These are phyloP conservation scores for Augochlorella aurata DNA, from an alignment of 2,888 invertebrate genomes.

Conservation along the genomic window DNA sequence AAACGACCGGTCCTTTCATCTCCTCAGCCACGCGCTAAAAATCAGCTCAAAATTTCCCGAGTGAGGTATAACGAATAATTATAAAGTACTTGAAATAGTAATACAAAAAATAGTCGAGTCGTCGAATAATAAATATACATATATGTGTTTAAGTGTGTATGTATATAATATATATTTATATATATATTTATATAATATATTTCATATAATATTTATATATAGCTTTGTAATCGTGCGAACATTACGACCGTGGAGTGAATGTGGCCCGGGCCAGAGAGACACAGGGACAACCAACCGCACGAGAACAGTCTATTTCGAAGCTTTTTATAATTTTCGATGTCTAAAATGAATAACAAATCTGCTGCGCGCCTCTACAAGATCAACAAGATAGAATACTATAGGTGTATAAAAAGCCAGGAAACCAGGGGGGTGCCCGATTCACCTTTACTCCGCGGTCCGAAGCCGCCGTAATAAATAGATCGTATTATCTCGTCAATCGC, in stretches of 20 bases:
- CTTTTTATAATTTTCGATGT: not conserved
- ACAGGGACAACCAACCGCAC: not conserved
- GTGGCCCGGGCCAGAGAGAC: conserved; percentile 56
- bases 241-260: conserved; percentile 67
- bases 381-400: not conserved
- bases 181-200: conserved; percentile 38
- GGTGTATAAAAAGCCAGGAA: conserved; percentile 18
- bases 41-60: conserved; percentile 77
- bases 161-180: conserved; percentile 35
- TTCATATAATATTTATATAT: conserved; percentile 52
- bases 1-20: conserved; percentile 48
- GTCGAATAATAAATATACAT: conserved; percentile 66
- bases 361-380: not conserved
- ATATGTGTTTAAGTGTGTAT: conserved; percentile 38
- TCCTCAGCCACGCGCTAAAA: conserved; percentile 78
- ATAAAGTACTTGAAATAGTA: conserved; percentile 66
- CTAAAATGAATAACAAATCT: not conserved
- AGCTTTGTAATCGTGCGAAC: conserved; percentile 65
- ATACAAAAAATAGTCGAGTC: conserved; percentile 70
- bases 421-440: conserved; percentile 51
- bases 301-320: not conserved
- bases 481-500: conserved; percentile 73
- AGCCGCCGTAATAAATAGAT: conserved; percentile 72
- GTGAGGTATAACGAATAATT: conserved; percentile 69
- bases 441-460: conserved; percentile 68